phyloP scores from a whole-genome alignment of 2,888 invertebrate species.

The Drosophila recens region DNA sequence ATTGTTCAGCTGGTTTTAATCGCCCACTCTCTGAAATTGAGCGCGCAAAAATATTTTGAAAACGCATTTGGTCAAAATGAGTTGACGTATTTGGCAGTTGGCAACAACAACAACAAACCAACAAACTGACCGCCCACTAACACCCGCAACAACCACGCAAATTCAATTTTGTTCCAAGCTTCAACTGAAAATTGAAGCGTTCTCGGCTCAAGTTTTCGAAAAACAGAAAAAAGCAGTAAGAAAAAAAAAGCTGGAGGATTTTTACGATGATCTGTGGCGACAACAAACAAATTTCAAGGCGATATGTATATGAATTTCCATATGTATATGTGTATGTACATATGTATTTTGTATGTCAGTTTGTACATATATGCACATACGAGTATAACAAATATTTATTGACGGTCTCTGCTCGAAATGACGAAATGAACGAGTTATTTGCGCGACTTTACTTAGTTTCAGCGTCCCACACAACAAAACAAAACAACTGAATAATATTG shows the following conservation, averaged over 20 bases:
- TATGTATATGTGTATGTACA: constrained; percentile 15
- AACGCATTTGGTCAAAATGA: constrained; percentile 76
- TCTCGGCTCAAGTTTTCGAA: constrained; percentile 44
- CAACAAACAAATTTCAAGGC: constrained; percentile 58
- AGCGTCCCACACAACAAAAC: constrained; percentile 45
- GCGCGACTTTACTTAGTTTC: constrained; percentile 68
- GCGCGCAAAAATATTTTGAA: constrained; percentile 35
- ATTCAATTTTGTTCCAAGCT: constrained; percentile 20
- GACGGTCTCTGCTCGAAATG: constrained; percentile 62
- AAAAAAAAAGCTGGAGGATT: constrained; percentile 59
- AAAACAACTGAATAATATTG: constrained; percentile 31
- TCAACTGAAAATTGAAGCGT: constrained; percentile 42
- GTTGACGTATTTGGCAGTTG: constrained; percentile 67
- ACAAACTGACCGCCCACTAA: constrained; percentile 50
- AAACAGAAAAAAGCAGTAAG: constrained; percentile 1
- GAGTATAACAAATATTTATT: constrained; percentile 67
- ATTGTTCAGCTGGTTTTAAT: constrained; percentile 34
- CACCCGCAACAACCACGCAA: constrained; percentile 41
- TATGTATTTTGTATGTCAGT: constrained; percentile 30
- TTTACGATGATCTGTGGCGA: constrained; percentile 52
- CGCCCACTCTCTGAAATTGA: constrained; percentile 45
- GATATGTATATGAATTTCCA: constrained; percentile 59
- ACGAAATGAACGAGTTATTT: constrained; percentile 76
- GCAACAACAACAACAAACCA: constrained; percentile 16
- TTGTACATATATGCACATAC: constrained; percentile 10